Conservation (phyloP, 2,888 invertebrate species). For the Cremastinae sp. region DNA sequence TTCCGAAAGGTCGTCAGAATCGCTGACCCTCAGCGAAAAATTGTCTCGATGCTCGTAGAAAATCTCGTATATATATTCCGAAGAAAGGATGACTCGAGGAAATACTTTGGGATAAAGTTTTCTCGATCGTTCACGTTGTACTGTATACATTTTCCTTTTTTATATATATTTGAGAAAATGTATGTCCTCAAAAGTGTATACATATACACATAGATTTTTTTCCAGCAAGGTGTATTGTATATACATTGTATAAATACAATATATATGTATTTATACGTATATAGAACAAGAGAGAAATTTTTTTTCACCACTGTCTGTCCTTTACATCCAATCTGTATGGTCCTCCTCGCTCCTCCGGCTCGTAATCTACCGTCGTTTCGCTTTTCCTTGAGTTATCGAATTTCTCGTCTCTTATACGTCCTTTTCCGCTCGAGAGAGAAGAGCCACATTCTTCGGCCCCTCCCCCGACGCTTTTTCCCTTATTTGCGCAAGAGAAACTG, state of each 20-base stretch:
- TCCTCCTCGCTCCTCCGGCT: constrained; percentile 28
- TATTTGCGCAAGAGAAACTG: background rate
- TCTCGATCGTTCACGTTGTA: constrained; percentile 48
- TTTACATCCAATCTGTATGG: constrained; percentile 18
- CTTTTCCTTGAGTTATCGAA: constrained; percentile 43
- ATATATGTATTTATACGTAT: no score
- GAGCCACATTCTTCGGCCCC: constrained; percentile 1
- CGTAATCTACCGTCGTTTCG: constrained; percentile 51
- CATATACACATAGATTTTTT: background rate
- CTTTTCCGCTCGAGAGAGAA: constrained; percentile 10
- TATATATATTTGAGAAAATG: no score
- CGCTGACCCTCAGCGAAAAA: constrained; percentile 11
- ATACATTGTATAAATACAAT: no score
- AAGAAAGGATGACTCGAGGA: constrained; percentile 26
- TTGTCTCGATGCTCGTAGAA: background rate
- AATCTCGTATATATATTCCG: constrained; percentile 22
- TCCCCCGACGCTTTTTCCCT: constrained; percentile 8
- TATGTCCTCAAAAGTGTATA: no score
- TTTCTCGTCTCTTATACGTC: constrained; percentile 48
- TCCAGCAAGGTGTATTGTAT: no score
- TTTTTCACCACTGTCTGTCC: constrained; percentile 15
- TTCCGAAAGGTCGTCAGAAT: background rate
- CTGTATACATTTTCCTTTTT: no score
- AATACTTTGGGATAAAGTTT: constrained; percentile 53
- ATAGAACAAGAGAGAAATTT: background rate